Base-by-base conservation (phyloP, 2,888 invertebrate genomes). In the Oligia strigilis region DNA sequence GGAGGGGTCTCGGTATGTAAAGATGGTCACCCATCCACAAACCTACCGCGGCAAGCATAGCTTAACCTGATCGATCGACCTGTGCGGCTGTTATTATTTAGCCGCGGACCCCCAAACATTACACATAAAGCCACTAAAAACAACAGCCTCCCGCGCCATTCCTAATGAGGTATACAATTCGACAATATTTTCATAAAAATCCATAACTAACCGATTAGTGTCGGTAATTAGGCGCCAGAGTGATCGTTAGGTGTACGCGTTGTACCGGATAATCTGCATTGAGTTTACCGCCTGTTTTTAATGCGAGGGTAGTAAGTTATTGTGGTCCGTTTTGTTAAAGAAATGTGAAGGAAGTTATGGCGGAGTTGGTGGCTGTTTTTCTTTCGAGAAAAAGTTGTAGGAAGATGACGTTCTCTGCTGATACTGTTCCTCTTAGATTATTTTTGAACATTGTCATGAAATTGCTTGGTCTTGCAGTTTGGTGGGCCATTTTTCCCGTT, bases 141-240 rank as follows among this genome's bases (percentile, higher is more conserved):
- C 17, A 65, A 29, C 5, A n/a, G 9, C 40, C 43, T 66, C 13
- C 19, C 46, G 19, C 36, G 52, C 36, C 49, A 77, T 77, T 55
- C 29, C 6, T 67, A 72, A 65, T 72, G 60, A 64, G 58, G 43
- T 19, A 55, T 23, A n/a, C 52, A 74, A 55, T 81, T 58, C 58
- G 23, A 66, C 40, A 64, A 81, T 77, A 78, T 82, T 79, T 84
- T 55, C 17, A n/a, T 70, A 72, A 81, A 83, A 74, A 74, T 60
- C 52, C 75, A 74, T 80, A 77, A 78, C 58, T 77, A 76, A 43
- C 49, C 66, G 73, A 88, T 88, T 89, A 87, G 52, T 83, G 46
- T 58, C 82, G 87, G 87, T 85, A 85, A 87, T 88, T 88, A 87
- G 76, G 67, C 72, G 19, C 36, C 49, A 43, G 67, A 86, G 82